phyloP scores from a whole-genome alignment of 2,113 vertebrate genomes.

The Rhinopomastus cyanomelas region DNA sequence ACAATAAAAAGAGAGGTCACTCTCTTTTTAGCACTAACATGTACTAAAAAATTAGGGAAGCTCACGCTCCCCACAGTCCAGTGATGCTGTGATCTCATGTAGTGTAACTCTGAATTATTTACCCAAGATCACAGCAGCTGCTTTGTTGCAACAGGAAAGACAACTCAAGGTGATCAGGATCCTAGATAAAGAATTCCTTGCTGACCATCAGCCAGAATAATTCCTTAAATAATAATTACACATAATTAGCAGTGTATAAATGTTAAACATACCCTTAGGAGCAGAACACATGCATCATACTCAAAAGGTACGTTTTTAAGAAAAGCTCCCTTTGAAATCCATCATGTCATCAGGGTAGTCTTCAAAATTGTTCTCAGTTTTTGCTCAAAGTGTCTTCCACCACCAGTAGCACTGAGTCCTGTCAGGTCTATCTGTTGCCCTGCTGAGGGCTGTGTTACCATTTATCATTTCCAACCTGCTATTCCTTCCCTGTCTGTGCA shows the following conservation, averaged over 20 bases:
- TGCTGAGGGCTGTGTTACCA: not conserved
- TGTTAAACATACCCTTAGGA: not conserved
- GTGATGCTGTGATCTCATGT: not conserved
- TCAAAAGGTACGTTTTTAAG: not conserved
- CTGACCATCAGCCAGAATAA: not conserved
- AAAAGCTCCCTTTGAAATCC: not conserved
- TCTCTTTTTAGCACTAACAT: not conserved
- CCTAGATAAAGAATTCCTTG: not conserved
- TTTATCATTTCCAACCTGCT: not conserved
- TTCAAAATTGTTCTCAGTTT: not conserved
- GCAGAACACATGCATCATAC: not conserved
- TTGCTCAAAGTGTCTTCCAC: not conserved
- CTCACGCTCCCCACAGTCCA: not conserved
- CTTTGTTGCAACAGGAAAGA: not conserved
- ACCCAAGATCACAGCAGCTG: not conserved
- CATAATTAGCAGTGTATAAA: not conserved
- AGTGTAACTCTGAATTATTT: not conserved
- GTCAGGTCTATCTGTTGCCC: not conserved
- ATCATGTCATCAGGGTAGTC: not conserved
- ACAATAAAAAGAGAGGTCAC: not conserved
- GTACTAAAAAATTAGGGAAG: not conserved
- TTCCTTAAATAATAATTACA: not conserved
- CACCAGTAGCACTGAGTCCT: not conserved
- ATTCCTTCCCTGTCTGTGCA: not conserved
- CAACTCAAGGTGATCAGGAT: not conserved